These are phyloP conservation scores for Incurvaria masculella DNA, from an alignment of 2,888 invertebrate species.

Conservation along the genomic window DNA sequence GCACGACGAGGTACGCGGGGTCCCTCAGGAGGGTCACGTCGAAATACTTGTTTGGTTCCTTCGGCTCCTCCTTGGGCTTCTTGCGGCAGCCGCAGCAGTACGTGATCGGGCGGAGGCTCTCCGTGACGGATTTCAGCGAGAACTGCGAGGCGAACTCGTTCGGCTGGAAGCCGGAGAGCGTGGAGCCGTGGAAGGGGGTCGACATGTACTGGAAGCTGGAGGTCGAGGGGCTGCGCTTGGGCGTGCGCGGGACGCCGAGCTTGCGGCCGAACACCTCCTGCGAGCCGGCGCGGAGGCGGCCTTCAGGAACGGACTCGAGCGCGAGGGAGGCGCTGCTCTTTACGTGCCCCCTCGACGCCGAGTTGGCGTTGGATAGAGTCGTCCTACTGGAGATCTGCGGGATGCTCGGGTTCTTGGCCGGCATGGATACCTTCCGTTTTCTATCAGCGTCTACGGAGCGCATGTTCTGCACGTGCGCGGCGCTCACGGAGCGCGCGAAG, in stretches of 20 bases:
- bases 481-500: constrained; percentile 68
- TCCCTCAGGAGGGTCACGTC: constrained; percentile 71
- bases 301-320: constrained; percentile 69
- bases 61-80: constrained; percentile 27
- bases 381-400: constrained; percentile 60
- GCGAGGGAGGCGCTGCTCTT: constrained; percentile 61
- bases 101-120: constrained; percentile 46
- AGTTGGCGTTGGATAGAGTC: constrained; percentile 30
- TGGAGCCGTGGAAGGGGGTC: constrained; percentile 83
- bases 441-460: constrained; percentile 26
- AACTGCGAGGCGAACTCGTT: constrained; percentile 76
- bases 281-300: constrained; percentile 39
- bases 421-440: constrained; percentile 36
- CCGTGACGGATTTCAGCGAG: constrained; percentile 66
- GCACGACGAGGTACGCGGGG: constrained; percentile 75
- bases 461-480: constrained; percentile 59
- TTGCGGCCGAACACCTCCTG: constrained; percentile 42
- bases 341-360: constrained; percentile 48
- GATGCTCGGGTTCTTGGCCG: constrained; percentile 40
- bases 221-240: constrained; percentile 69
- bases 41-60: constrained; percentile 64
- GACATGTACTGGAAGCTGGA: constrained; percentile 83
- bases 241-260: constrained; percentile 42
- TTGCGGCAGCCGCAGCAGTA: constrained; percentile 43
- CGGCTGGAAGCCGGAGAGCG: constrained; percentile 71